Evolutionary conservation across 2,888 invertebrate genomes (phyloP), one percentile per base, ranked within the genome.

Genomic region (Leptinotarsa tumamoca): DNA sequence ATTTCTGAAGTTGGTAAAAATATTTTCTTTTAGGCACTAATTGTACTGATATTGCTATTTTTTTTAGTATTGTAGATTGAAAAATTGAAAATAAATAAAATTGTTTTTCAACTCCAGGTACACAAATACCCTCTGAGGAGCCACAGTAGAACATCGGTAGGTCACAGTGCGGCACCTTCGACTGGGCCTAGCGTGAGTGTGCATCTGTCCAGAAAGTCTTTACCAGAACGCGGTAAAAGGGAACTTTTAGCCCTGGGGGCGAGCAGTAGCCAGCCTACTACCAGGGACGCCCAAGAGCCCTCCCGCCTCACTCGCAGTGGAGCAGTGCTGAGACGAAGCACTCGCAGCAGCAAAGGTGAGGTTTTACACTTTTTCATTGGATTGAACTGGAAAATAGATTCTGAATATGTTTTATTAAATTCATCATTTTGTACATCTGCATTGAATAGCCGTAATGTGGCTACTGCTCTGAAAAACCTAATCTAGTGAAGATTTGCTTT

Each of bases 161-260:
- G 70, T 27, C 61, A 63, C 27, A 76, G 58, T 63, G 72, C 74
- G 4, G 23, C 23, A n/a, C 50, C 67, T 50, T 67, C 68, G 18
- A 72, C 66, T 21, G 71, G 61, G 51, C 68, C 68, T 21, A 74
- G 72, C 27, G 73, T 51, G 43, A 77, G 71, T 67, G 54, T 71
- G 4, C 71, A 58, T 54, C 74, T 68, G 33, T 49, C 72, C 10
- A 78, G 71, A 63, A 80, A 75, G 68, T 77, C 74, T 71, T 79
- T 77, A 71, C 78, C 78, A 66, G 81, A 80, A 74, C 77, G 81
- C 51, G 80, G 82, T 75, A 82, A 82, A 79, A 76, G 82, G 74
- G 83, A 88, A 83, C 89, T 90, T 86, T 90, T 89, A 86, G 89
- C 90, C 87, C 91, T 91, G 89, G 90, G 90, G 89, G 90, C 91